Evolutionary conservation across 2,888 invertebrate species (phyloP).

Genomic region (Fabriciana adippe): DNA sequence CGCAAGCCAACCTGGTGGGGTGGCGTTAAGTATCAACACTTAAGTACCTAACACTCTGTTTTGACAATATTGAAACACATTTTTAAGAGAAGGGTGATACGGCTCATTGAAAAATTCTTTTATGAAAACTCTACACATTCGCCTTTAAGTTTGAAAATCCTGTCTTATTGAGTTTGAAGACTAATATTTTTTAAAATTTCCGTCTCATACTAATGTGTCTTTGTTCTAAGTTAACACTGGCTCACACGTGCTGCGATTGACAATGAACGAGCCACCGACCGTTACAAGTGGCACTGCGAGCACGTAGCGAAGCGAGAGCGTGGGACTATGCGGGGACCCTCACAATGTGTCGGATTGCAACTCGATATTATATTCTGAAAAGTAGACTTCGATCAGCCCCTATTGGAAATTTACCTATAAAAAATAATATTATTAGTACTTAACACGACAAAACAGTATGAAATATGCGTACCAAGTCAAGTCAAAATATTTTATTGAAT

Average conservation of each 20-base stretch:
- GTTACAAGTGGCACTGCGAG: conserved; percentile 42
- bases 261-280: conserved; percentile 55
- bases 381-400: conserved; percentile 15
- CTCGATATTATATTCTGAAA: conserved; percentile 14
- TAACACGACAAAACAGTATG: too few relatives aligned
- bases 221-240: conserved; percentile 43
- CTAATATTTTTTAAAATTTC: conserved; percentile 25
- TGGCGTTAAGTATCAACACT: too few relatives aligned
- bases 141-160: neutral
- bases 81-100: too few relatives aligned
- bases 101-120: too few relatives aligned
- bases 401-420: conserved; percentile 2
- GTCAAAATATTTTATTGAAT: too few relatives aligned
- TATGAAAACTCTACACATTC: too few relatives aligned
- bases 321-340: conserved; percentile 68
- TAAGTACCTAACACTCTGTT: too few relatives aligned
- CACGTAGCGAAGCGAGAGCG: conserved; percentile 61
- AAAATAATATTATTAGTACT: neutral
- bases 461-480: too few relatives aligned
- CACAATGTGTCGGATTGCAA: conserved; percentile 47
- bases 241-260: conserved; percentile 69
- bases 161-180: conserved; percentile 8
- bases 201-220: conserved; percentile 34
- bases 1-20: too few relatives aligned
- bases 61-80: too few relatives aligned